These are phyloP conservation scores for Tachypleus tridentatus DNA, from an alignment of 1,140 invertebrate species.

Conservation along the genomic window DNA sequence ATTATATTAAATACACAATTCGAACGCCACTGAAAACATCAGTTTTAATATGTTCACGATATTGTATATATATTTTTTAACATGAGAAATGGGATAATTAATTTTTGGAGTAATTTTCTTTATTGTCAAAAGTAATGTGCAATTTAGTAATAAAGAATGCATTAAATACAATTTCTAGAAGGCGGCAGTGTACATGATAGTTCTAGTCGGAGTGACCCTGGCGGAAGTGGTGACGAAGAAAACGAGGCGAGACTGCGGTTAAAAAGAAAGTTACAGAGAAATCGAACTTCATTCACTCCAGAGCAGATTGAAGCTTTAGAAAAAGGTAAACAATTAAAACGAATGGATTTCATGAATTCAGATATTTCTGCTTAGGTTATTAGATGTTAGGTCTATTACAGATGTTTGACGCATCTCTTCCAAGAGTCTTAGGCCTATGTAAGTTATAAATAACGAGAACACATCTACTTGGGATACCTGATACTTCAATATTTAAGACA, in stretches of 20 bases:
- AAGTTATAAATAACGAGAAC: not conserved
- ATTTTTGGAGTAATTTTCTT: too few relatives aligned
- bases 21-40: too few relatives aligned
- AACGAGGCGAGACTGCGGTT: slow-evolving; percentile 75
- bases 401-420: not conserved
- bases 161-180: not conserved
- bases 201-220: slow-evolving; percentile 25
- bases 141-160: too few relatives aligned
- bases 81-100: too few relatives aligned
- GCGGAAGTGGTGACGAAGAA: slow-evolving; percentile 60
- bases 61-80: too few relatives aligned
- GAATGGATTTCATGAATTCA: not conserved
- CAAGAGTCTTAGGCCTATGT: not conserved
- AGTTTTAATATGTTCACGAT: too few relatives aligned
- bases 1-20: too few relatives aligned
- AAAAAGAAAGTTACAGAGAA: slow-evolving; percentile 96
- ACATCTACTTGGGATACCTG: not conserved
- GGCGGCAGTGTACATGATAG: slow-evolving; percentile 15
- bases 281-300: slow-evolving; percentile 97
- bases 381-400: not conserved
- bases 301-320: slow-evolving; percentile 98
- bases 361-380: not conserved
- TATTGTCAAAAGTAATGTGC: too few relatives aligned
- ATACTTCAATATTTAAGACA: not conserved
- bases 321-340: slow-evolving; percentile 62